Evolutionary conservation across 2,888 invertebrate species (phyloP), one percentile per base, ranked within the genome.

Genomic region (Hirtodrosophila histrioides): DNA sequence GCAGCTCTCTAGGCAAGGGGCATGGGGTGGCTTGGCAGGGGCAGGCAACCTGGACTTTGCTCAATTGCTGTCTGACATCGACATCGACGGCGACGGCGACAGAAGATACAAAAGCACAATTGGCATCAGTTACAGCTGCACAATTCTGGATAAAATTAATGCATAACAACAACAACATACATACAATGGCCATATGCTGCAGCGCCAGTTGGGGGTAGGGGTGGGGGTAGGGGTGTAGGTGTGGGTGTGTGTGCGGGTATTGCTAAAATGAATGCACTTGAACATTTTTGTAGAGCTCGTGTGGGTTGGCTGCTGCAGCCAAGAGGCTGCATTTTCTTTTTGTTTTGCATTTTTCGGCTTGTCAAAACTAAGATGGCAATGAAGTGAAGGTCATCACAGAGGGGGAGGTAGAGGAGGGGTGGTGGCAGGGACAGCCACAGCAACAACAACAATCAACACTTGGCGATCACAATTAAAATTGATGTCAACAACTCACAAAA

Each of bases 141-240:
- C 70, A 76, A 69, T 87, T 82, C 83, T 87, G 87, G 88, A 86
- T 84, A 77, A 82, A 82, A 85, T 82, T 71, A 87, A 87, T 84
- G 86, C 69, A 60, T 55, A 63, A 44, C 37, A 24, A 39, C 46
- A 44, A 29, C 49, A 41, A 9, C 55, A 40, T 31, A 23, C 46
- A 31, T 2, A 17, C 17, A 17, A 17, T 17, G 17, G 17, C 40
- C 35, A 11, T 36, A 11, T 36, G 11, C 11, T 36, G 23, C 24
- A 24, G 8, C 23, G 12, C 29, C 29, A 17, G 36, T 9, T 24
- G 43, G 7, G 45, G 24, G 3, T 23, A 33, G 33, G 9, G 12
- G 37, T 11, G 8, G 7, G 8, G 11, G 7, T 0, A 0, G 4
- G 17, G 36, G 7, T 0, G 4, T 8, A 3, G 11, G 27, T n/a